Conservation (phyloP, 2,888 invertebrate genomes). For the Cinara cedri region DNA sequence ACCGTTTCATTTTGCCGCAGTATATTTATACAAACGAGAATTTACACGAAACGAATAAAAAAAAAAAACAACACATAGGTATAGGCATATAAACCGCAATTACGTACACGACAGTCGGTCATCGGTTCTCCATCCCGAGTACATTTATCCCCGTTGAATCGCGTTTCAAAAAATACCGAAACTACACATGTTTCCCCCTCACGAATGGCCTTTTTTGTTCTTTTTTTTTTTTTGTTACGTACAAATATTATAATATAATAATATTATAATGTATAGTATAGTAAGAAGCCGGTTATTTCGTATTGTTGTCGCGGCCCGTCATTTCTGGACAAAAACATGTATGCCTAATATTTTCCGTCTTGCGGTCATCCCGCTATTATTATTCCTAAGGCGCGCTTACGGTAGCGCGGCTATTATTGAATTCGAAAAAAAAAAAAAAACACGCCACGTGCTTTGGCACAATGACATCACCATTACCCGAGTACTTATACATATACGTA, state of each 20-base stretch:
- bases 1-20: conserved; percentile 40
- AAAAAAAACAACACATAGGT: conserved; percentile 1
- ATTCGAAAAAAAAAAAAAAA: too few species aligned
- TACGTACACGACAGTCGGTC: not conserved
- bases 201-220: not conserved
- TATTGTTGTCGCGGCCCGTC: not conserved
- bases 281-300: not conserved
- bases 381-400: not conserved
- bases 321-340: conserved; percentile 15
- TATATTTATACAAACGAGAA: not conserved
- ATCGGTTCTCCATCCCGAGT: not conserved
- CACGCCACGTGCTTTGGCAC: too few species aligned
- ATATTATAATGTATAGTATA: not conserved
- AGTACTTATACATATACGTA: too few species aligned
- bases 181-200: too few species aligned
- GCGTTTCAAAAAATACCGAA: too few species aligned
- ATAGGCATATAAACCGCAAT: conserved; percentile 33
- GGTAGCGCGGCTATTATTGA: not conserved
- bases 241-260: too few species aligned
- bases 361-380: conserved; percentile 6
- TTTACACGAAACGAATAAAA: conserved; percentile 25
- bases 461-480: not conserved
- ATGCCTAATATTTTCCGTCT: conserved; percentile 1
- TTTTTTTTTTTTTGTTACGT: too few species aligned
- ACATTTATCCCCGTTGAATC: not conserved